These are phyloP conservation scores for Clitarchus hookeri DNA, from an alignment of 2,888 invertebrate species.

Conservation along the genomic window DNA sequence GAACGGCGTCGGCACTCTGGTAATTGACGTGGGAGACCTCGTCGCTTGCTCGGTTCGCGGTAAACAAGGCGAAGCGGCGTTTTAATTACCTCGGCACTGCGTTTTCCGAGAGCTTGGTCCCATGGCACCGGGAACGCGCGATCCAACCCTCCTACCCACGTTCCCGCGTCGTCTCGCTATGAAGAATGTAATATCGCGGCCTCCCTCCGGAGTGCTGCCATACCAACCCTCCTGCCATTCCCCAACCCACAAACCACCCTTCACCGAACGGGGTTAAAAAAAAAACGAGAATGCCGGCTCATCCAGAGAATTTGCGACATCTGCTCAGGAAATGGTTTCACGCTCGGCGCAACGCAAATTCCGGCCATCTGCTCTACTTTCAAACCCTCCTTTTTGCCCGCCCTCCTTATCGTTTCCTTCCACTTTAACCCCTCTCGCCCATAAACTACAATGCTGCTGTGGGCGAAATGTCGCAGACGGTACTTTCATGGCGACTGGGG, in stretches of 20 bases:
- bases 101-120: not conserved
- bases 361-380: not conserved
- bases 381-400: not conserved
- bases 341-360: not conserved
- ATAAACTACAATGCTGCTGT: too few species aligned
- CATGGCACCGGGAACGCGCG: not conserved
- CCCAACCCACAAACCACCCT: too few species aligned
- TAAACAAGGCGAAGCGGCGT: not conserved
- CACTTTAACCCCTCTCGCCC: too few species aligned
- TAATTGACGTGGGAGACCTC: too few species aligned
- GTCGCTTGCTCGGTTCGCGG: not conserved
- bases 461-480: too few species aligned
- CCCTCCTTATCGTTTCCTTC: not conserved
- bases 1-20: too few species aligned
- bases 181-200: conserved; percentile 4
- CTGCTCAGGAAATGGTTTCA: not conserved
- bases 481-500: too few species aligned
- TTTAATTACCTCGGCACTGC: not conserved
- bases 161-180: not conserved
- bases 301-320: not conserved
- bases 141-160: not conserved
- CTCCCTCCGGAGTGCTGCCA: not conserved
- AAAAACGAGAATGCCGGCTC: not conserved
- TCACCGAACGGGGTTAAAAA: too few species aligned
- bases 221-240: too few species aligned